Percentiles rank a stretch among this genome's conserved stretches.
phyloP scores from a whole-genome alignment of 2,113 vertebrate species.

The Perca flavescens region DNA sequence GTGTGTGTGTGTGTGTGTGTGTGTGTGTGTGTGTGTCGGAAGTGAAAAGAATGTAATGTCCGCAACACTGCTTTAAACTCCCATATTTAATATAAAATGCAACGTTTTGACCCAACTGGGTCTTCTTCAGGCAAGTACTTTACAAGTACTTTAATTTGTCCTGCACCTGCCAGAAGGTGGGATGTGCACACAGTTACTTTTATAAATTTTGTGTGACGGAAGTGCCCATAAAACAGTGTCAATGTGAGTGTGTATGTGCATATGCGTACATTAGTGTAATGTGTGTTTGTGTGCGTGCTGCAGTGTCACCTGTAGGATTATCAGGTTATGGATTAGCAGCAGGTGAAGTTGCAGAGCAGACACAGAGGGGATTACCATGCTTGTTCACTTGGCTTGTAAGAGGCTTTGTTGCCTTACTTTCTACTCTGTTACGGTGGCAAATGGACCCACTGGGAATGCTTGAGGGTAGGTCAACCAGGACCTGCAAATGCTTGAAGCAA shows the following conservation, averaged over 20 bases:
- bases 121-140: no score
- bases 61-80: no score
- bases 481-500: background rate
- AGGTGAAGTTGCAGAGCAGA: constrained; percentile 85
- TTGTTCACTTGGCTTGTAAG: constrained; percentile 66
- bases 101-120: no score
- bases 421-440: constrained; percentile 46
- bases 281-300: constrained; percentile 29
- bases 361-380: constrained; percentile 80
- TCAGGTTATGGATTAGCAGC: constrained; percentile 76
- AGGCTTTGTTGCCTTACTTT: constrained; percentile 74
- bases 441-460: constrained; percentile 43
- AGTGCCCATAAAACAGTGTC: constrained; percentile 22
- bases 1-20: no score
- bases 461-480: constrained; percentile 37
- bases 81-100: no score
- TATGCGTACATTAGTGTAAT: constrained; percentile 32
- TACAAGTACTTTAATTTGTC: no score
- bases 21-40: constrained; percentile 1
- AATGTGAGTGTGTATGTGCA: constrained; percentile 10
- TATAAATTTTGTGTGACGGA: background rate
- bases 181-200: no score
- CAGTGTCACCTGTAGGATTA: constrained; percentile 76
- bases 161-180: no score
- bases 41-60: no score